Conservation (phyloP, 2,888 invertebrate species). For the Ophonus ardosiacus region DNA sequence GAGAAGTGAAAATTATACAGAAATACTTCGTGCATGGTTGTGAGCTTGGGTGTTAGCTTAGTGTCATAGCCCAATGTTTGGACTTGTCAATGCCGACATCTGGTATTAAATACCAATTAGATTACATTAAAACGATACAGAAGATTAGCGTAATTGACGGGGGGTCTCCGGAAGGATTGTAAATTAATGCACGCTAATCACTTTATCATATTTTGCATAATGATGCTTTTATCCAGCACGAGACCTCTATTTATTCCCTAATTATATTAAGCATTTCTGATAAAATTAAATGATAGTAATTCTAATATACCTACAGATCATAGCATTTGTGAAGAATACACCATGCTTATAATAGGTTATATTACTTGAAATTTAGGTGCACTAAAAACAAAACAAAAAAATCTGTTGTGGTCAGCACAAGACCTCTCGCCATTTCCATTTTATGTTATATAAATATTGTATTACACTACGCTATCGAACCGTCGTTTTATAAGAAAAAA, state of each 20-base stretch:
- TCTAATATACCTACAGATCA: background rate
- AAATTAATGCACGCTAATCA: constrained; percentile 52
- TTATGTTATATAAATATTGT: too few relatives aligned
- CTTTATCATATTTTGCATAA: constrained; percentile 52
- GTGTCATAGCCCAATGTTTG: constrained; percentile 5
- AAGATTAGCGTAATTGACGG: constrained; percentile 46
- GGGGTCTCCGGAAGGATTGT: constrained; percentile 36
- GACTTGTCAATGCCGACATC: constrained; percentile 9
- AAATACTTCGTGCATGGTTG: too few relatives aligned
- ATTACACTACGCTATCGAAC: too few relatives aligned
- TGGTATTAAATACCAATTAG: constrained; percentile 40
- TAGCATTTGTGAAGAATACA: too few relatives aligned
- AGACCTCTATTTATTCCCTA: constrained; percentile 24
- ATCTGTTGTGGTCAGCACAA: too few relatives aligned
- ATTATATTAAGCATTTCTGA: constrained; percentile 33
- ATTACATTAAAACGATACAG: constrained; percentile 39
- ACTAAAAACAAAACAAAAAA: too few relatives aligned
- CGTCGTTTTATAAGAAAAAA: too few relatives aligned
- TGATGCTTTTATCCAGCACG: constrained; percentile 37
- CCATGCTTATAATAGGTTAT: too few relatives aligned
- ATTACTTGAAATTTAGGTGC: too few relatives aligned
- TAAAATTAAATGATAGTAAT: constrained; percentile 17
- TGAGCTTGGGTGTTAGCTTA: background rate
- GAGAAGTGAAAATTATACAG: too few relatives aligned
- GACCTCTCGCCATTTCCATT: too few relatives aligned